Base-by-base conservation (phyloP, 1,140 invertebrate genomes). In the Coboldia fuscipes region DNA sequence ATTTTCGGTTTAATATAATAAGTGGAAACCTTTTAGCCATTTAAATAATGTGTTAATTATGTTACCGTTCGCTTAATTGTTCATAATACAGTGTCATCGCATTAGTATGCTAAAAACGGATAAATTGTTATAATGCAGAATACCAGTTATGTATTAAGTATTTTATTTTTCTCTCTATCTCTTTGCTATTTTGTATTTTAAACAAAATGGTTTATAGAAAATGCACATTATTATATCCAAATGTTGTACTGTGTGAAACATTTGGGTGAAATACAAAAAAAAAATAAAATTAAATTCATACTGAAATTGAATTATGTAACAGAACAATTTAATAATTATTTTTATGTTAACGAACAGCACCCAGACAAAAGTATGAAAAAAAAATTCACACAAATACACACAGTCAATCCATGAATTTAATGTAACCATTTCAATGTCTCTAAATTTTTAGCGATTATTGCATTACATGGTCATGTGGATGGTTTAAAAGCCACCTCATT, bases 271-370 rank as follows among this genome's bases (percentile, higher is more conserved):
- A 27, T n/a, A 4, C 24, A 4, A 27, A 27, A 14, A n/a, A n/a
- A 12, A 27, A 27, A n/a, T 5, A 27, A 4, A n/a, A n/a, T 27
- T 4, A n/a, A 5, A 27, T 27, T 23, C 22, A 5, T 23, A 23
- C 12, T 23, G 22, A 7, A 12, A n/a, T 10, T 27, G 12, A 10
- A 27, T 27, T 23, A 27, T 27, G 12, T 27, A n/a, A 14, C 24
- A 27, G 14, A n/a, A 5, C 3, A n/a, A 27, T 27, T 23, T 27
- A 10, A 5, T 27, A n/a, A 27, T 27, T 27, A 3, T 27, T 4
- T n/a, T 4, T 27, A n/a, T 27, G 3, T 23, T 23, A 7, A 12
- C 12, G 22, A 7, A 60, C 36, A 12, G 22, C 12, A 12, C 12
- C 5, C 12, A 7, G 12, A 23, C 6, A 23, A 23, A 23, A 23